Conservation (phyloP, 2,113 vertebrate genomes). For the Oreochromis spilurus region DNA sequence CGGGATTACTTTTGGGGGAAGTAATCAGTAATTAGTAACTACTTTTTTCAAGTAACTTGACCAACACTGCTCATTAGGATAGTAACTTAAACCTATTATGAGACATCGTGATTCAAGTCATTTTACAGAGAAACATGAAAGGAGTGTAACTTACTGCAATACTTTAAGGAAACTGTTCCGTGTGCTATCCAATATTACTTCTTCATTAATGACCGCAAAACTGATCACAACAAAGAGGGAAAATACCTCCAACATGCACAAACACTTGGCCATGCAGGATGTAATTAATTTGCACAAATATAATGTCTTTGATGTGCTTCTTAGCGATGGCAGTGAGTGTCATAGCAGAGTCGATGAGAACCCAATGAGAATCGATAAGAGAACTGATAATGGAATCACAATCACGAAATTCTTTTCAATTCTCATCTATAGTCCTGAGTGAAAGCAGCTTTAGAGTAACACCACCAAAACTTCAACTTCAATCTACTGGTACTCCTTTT, state of each 20-base stretch:
- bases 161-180: background rate
- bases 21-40: too few species aligned
- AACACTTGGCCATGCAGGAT: background rate
- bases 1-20: too few species aligned
- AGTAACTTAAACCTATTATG: background rate
- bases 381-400: background rate
- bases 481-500: background rate
- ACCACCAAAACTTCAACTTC: background rate
- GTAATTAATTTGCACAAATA: background rate
- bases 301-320: background rate
- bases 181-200: background rate
- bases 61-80: too few species aligned
- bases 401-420: background rate
- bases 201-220: background rate
- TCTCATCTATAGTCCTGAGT: background rate
- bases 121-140: background rate
- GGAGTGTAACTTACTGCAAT: background rate
- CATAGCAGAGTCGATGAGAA: background rate
- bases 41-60: too few species aligned
- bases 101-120: background rate
- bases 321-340: background rate
- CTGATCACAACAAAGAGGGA: background rate
- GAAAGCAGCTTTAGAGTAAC: background rate
- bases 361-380: background rate
- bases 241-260: background rate